Evolutionary conservation across 2,888 invertebrate genomes (phyloP), one percentile per base, ranked within the genome.

Genomic region (Baccha elongata): DNA sequence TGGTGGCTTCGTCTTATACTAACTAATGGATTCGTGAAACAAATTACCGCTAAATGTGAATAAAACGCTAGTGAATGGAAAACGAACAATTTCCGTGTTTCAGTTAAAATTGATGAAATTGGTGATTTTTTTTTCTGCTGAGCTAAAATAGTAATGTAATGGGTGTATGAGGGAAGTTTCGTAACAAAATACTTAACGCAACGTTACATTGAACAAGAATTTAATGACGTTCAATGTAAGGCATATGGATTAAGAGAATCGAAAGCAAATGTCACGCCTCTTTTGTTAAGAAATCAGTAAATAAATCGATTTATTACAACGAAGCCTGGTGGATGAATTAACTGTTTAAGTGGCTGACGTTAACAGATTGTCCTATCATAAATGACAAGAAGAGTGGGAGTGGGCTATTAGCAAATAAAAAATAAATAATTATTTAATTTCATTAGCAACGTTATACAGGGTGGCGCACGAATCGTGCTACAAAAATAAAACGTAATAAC

Each of bases 41-140:
- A 75, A 81, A 81, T 75, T 81, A 81, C 71, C 80, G 80, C 58
- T 81, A 71, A 81, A 65, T 65, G 80, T 58, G 64, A 26, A 50
- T 58, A 75, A 69, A 52, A 53, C 32, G 8, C 19, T 52, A 46
- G 40, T 58, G 69, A 71, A 75, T 75, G 80, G 80, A 74, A n/a
- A n/a, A n/a, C n/a, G n/a, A n/a, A 75, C 69, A 74, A 80, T 81
- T 81, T 81, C 75, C 64, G 58, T 10, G 58, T 64, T 26, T 10
- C 53, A 62, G 58, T 44, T 64, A 42, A 71, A 75, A 65, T 60
- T 75, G 69, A 81, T 71, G 69, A 74, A 74, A 80, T 64, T 75
- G 64, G 50, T 65, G 44, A 52, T 71, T 65, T 75, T 81, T 42
- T 71, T 65, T 75, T 81, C 37, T 32, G 69, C 80, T 78, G 69